phyloP scores from a whole-genome alignment of 2,888 invertebrate species.

The Luffia ferchaultella region DNA sequence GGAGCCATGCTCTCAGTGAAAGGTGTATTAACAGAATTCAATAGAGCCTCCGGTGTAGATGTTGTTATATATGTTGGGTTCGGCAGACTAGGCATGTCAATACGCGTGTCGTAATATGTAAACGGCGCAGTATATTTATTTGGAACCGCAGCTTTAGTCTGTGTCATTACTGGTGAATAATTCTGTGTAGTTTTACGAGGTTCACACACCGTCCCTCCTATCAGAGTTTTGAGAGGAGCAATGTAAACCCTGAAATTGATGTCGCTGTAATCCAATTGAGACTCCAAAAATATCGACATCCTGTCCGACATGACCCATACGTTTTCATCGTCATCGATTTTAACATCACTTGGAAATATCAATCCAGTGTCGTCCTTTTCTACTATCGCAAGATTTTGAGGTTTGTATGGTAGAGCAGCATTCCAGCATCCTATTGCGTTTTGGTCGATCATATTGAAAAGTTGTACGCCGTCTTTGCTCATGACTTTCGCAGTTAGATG shows the following conservation, averaged over 20 bases:
- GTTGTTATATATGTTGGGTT: conserved; percentile 1
- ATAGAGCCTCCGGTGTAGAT: conserved; percentile 1
- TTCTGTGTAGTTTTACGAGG: conserved; percentile 16
- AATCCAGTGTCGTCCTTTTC: conserved; percentile 79
- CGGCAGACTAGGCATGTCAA: background rate
- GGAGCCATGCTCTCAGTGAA: conserved; percentile 20
- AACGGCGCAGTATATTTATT: background rate
- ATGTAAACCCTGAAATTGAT: conserved; percentile 81
- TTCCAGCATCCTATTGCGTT: conserved; percentile 89
- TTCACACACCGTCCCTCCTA: conserved; percentile 79
- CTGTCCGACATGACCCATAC: conserved; percentile 85
- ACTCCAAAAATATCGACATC: conserved; percentile 80
- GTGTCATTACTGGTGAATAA: background rate
- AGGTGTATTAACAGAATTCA: background rate
- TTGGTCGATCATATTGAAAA: conserved; percentile 81
- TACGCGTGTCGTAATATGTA: background rate
- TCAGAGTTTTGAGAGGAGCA: conserved; percentile 70
- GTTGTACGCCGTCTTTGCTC: conserved; percentile 77
- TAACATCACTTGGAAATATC: conserved; percentile 82
- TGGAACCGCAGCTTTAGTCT: background rate
- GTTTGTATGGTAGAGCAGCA: conserved; percentile 68
- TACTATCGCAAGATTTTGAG: conserved; percentile 72
- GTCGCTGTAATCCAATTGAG: conserved; percentile 75
- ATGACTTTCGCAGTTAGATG: conserved; percentile 80
- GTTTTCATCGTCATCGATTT: conserved; percentile 74